Percentiles rank a stretch among this genome's conserved stretches.
Evolutionary conservation across 2,113 vertebrate genomes (phyloP).

Genomic region (Oncorhynchus clarkii): DNA sequence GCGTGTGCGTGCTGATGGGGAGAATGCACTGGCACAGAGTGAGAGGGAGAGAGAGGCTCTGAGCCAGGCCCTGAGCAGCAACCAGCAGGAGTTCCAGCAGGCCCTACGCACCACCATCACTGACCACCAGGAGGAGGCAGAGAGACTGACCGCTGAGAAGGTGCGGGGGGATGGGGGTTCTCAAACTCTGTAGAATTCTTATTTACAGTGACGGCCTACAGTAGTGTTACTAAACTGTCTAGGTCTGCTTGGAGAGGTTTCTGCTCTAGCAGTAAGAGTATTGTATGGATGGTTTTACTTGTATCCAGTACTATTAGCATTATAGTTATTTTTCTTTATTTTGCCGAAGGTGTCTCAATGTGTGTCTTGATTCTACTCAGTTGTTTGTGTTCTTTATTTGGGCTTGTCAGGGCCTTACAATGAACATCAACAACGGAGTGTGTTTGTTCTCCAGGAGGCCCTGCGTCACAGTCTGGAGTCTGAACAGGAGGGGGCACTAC

Average conservation of each 20-base stretch:
- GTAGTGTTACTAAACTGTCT: not conserved
- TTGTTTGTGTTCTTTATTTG: not conserved
- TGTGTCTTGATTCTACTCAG: not conserved
- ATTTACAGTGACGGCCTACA: too few relatives aligned
- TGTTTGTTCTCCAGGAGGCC: slow-evolving; percentile 69
- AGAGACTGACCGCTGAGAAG: slow-evolving; percentile 80
- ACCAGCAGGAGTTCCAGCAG: slow-evolving; percentile 76
- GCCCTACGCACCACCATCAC: slow-evolving; percentile 71
- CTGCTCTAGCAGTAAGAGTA: too few relatives aligned
- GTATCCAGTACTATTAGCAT: too few relatives aligned
- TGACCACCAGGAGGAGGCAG: slow-evolving; percentile 78
- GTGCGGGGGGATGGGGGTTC: slow-evolving; percentile 50
- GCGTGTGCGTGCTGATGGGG: slow-evolving; percentile 67
- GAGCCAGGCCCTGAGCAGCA: slow-evolving; percentile 66
- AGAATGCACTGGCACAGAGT: slow-evolving; percentile 56
- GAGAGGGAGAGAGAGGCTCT: slow-evolving; percentile 76
- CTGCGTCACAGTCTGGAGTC: slow-evolving; percentile 76
- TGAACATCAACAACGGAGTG: not conserved
- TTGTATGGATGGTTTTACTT: too few relatives aligned
- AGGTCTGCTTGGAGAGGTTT: not conserved
- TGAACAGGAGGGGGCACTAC: slow-evolving; percentile 70
- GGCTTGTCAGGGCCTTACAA: too few relatives aligned
- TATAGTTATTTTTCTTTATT: not conserved
- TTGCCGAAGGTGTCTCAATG: not conserved
- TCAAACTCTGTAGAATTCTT: too few relatives aligned